Percentiles rank a stretch among this genome's conserved stretches.
phyloP scores from a whole-genome alignment of 2,113 vertebrate species.

The Hemichromis elongatus region DNA sequence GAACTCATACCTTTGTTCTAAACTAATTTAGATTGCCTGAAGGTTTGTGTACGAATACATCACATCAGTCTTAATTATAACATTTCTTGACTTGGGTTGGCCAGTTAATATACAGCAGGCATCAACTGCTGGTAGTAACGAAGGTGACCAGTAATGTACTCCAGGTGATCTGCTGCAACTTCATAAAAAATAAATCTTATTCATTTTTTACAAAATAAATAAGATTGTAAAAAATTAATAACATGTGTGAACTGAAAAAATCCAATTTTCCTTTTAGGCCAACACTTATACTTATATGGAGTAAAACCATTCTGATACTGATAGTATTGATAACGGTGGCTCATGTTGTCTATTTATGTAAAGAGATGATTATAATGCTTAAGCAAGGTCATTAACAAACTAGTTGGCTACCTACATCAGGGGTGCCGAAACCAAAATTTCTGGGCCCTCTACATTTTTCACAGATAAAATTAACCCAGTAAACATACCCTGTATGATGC shows the following conservation, averaged over 20 bases:
- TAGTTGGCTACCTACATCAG: not conserved
- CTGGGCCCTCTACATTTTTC: too few relatives aligned
- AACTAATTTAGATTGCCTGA: not conserved
- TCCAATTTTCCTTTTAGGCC: not conserved
- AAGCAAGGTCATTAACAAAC: not conserved
- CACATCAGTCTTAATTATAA: not conserved
- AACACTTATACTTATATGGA: not conserved
- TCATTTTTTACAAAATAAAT: not conserved
- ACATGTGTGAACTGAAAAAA: not conserved
- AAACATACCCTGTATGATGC: too few relatives aligned
- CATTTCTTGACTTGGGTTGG: not conserved
- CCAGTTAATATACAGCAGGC: constrained; percentile 33
- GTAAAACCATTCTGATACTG: not conserved
- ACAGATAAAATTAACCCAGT: too few relatives aligned
- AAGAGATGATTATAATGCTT: not conserved
- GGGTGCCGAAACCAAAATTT: too few relatives aligned
- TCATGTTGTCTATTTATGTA: not conserved
- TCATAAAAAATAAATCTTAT: not conserved
- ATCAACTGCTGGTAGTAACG: constrained; percentile 31
- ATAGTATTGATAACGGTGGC: not conserved
- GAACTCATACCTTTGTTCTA: not conserved
- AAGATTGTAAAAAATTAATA: not conserved
- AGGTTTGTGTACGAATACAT: constrained; percentile 15
- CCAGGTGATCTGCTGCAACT: not conserved
- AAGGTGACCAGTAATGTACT: not conserved